Base-by-base conservation (phyloP, 2,113 vertebrate species). In the Sterrhoptilus dennistouni region DNA sequence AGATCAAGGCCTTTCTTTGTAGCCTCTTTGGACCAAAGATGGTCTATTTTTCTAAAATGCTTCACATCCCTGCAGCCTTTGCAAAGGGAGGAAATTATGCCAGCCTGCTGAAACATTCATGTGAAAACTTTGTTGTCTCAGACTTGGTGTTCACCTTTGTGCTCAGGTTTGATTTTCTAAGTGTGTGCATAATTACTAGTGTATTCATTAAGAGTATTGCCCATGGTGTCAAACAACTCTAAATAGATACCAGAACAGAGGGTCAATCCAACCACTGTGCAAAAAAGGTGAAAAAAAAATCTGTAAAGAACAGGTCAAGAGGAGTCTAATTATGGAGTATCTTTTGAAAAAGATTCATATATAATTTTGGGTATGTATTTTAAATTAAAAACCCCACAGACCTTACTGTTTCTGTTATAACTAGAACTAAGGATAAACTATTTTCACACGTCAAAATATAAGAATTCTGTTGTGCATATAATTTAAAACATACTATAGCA, bases 1-100 rank as follows among this genome's bases (percentile, higher is more conserved):
- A 65, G 85, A 90, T 83, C 76, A 96, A 94, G 47, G 82, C 38
- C 56, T 88, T 83, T 80, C 79, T 88, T 86, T 91, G 44, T 31
- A 86, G 22, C 27, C 28, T 81, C 22, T 64, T 83, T 83, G 47
- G 59, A 91, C 79, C 38, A 88, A 94, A 91, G 54, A 27, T 6
- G 2, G 20, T 66, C 21, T 85, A 24, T 64, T 87, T 76, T 87
- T 29, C 61, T 42, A 63, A 70, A 92, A 70, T 2, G 2, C 14
- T 74, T 80, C 38, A 17, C 28, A 63, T 33, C 44, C 35, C 35
- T 71, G 27, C 35, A 86, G 68, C 52, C 4, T 5, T 13, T 79
- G 78, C 70, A 88, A 83, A 31, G 6, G 31, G 45, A 64, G 8
- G 27, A 93, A 80, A 85, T 75, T 1, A 86, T 45, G 36, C 63